Conservation (phyloP, 2,113 vertebrate genomes). For the Macrotis lagotis region DNA sequence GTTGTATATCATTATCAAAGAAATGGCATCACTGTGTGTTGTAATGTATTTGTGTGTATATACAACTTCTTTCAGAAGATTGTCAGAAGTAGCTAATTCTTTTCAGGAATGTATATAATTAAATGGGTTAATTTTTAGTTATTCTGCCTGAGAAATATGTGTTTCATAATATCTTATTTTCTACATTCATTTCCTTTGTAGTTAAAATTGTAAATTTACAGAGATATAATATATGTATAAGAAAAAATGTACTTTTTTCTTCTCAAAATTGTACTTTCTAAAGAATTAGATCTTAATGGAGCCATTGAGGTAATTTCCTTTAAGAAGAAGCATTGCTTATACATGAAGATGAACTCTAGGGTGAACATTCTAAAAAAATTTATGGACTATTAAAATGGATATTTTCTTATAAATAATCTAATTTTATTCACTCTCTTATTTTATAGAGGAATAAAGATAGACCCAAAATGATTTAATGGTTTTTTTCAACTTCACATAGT, state of each 20-base stretch:
- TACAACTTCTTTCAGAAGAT: background rate
- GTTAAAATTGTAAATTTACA: background rate
- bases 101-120: background rate
- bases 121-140: background rate
- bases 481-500: background rate
- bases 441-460: background rate
- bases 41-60: background rate
- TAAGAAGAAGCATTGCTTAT: background rate
- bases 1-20: background rate
- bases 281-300: background rate
- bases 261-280: background rate
- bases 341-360: background rate
- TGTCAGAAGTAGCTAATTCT: background rate
- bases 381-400: background rate
- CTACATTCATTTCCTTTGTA: slow-evolving; percentile 12
- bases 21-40: background rate
- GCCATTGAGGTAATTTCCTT: background rate
- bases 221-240: slow-evolving; percentile 11
- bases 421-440: background rate
- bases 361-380: background rate
- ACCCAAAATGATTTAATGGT: background rate
- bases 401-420: background rate
- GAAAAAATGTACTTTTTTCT: background rate
- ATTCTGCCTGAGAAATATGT: background rate
- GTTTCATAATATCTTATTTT: background rate